A percentile compares a stretch with the other conserved stretches of the same genome.
Conservation (phyloP, 35 echinoderm and acorn worm species). For the Heliocidaris tuberculata region DNA sequence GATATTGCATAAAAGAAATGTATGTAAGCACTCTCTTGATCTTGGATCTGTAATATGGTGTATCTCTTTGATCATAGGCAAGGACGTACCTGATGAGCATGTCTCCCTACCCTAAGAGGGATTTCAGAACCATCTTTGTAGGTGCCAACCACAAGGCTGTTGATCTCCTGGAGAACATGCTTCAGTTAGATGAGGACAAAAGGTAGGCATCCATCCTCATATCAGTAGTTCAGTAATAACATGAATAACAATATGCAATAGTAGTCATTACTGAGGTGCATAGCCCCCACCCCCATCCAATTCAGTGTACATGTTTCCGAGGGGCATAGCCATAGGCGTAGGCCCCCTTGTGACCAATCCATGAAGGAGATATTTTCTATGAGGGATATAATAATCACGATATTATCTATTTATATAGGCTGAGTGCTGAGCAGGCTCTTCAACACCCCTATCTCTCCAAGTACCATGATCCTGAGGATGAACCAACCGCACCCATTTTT, state of each 20-base stretch:
- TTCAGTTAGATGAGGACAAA: constrained; percentile 31
- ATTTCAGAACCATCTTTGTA: constrained; percentile 64
- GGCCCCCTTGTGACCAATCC: too few species aligned
- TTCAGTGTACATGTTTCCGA: too few species aligned
- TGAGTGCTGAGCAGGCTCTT: constrained; percentile 80
- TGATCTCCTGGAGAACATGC: constrained; percentile 82
- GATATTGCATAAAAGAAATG: neutral
- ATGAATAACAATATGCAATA: too few species aligned
- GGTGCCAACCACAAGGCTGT: constrained; percentile 79
- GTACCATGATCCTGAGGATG: constrained; percentile 86
- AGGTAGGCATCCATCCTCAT: neutral
- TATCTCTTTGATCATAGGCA: constrained; percentile 57
- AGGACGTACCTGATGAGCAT: constrained; percentile 65
- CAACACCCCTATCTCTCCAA: constrained; percentile 77
- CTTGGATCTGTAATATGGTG: neutral
- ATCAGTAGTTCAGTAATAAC: too few species aligned
- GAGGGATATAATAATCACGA: too few species aligned
- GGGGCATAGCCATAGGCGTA: too few species aligned
- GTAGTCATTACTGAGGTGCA: too few species aligned
- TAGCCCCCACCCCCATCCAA: too few species aligned
- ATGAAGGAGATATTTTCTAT: too few species aligned
- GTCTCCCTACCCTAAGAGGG: constrained; percentile 41
- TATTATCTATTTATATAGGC: constrained; percentile 14
- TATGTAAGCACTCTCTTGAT: neutral
- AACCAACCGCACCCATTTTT: constrained; percentile 69